A percentile compares a stretch with the other conserved stretches of the same genome.
Evolutionary conservation across 2,888 invertebrate genomes (phyloP).

Genomic region (Disparrhopalites patrizii): DNA sequence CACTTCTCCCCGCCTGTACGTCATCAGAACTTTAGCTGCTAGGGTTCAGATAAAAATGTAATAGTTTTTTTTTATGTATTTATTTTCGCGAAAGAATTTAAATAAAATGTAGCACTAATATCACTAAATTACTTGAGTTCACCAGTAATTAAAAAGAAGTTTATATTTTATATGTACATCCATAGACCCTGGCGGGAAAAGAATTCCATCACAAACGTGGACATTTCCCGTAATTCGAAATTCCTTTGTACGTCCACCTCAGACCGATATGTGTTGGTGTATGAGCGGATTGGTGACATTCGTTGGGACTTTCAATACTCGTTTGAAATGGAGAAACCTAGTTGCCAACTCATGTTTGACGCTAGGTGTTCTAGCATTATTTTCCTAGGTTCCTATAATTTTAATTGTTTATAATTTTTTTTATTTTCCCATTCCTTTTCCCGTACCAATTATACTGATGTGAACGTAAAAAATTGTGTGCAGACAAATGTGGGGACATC

Average conservation of each 20-base stretch:
- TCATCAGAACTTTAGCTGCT: neutral
- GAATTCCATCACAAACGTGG: neutral
- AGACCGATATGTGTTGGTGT: neutral
- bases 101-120: too few relatives aligned
- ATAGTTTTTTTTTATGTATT: neutral
- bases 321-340: constrained; percentile 2
- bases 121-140: too few relatives aligned
- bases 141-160: too few relatives aligned
- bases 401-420: neutral
- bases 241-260: neutral
- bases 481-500: constrained; percentile 9
- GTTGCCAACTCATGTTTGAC: neutral
- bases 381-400: constrained; percentile 6
- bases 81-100: neutral
- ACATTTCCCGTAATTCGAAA: neutral
- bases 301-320: constrained; percentile 11
- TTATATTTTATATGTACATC: neutral
- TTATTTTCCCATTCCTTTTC: neutral
- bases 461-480: neutral
- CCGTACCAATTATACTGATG: neutral
- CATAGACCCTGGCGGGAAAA: neutral
- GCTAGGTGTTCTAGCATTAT: neutral
- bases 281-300: neutral
- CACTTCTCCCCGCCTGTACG: neutral
- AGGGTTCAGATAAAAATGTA: neutral